These are phyloP conservation scores for Perca flavescens DNA, from an alignment of 2,113 vertebrate genomes.

Conservation along the genomic window DNA sequence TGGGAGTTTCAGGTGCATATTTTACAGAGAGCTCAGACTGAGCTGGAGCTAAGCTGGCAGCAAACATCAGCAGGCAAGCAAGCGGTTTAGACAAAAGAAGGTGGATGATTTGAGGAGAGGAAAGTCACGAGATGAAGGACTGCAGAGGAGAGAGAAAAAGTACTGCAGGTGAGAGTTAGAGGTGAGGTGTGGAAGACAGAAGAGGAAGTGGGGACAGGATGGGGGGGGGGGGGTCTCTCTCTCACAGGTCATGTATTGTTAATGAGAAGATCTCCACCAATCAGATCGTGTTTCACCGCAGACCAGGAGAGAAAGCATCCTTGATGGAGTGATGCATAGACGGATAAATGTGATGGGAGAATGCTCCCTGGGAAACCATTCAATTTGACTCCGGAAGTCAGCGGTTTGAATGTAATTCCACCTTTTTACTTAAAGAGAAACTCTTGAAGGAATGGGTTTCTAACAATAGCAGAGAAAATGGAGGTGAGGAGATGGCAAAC, in stretches of 20 bases:
- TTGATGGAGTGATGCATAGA: slow-evolving; percentile 58
- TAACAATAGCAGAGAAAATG: slow-evolving; percentile 48
- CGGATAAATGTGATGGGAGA: slow-evolving; percentile 48
- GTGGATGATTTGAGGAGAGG: slow-evolving; percentile 44
- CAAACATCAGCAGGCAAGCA: slow-evolving; percentile 30
- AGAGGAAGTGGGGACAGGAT: slow-evolving; percentile 33
- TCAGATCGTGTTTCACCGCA: slow-evolving; percentile 76
- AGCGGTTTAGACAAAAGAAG: slow-evolving; percentile 55
- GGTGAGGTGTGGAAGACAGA: slow-evolving; percentile 26
- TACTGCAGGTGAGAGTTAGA: slow-evolving; percentile 54
- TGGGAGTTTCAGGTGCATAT: slow-evolving; percentile 55
- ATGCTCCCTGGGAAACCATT: slow-evolving; percentile 58
- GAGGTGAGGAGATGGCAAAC: background rate
- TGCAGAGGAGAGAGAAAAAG: slow-evolving; percentile 20
- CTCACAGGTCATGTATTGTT: slow-evolving; percentile 78
- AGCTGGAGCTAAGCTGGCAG: slow-evolving; percentile 63
- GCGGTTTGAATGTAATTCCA: slow-evolving; percentile 72
- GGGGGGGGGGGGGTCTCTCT: slow-evolving; percentile 19
- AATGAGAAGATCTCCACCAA: slow-evolving; percentile 75
- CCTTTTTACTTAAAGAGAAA: slow-evolving; percentile 47
- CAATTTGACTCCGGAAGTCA: slow-evolving; percentile 69
- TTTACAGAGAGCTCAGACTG: slow-evolving; percentile 36
- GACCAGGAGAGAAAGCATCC: slow-evolving; percentile 42
- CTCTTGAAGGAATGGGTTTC: slow-evolving; percentile 15
- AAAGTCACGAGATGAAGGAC: slow-evolving; percentile 23